phyloP scores from a whole-genome alignment of 1,140 invertebrate genomes.

The Triops longicaudatus region DNA sequence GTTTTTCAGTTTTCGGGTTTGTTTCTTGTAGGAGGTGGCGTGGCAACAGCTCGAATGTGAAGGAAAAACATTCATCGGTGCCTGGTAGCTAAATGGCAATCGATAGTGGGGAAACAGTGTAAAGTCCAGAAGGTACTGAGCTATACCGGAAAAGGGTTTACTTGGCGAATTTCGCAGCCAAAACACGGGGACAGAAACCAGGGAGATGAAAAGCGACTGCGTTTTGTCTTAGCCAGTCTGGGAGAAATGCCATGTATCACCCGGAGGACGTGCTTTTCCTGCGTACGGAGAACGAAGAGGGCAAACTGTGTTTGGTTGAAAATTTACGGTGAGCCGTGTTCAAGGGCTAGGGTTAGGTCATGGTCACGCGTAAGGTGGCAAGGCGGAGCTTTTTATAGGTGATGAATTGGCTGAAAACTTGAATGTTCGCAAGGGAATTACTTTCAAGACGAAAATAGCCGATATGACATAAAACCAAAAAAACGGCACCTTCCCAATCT shows the following conservation, averaged over 20 bases:
- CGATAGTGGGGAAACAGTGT: background rate
- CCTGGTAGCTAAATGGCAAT: conserved; percentile 8
- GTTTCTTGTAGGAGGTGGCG: background rate
- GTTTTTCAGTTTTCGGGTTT: background rate
- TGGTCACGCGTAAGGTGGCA: background rate
- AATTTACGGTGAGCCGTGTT: background rate
- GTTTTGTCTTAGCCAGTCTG: background rate
- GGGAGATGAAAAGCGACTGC: background rate
- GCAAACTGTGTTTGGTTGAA: background rate
- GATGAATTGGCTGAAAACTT: background rate
- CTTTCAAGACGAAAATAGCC: background rate
- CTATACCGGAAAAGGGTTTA: background rate
- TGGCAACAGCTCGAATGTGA: background rate
- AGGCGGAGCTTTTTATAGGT: background rate
- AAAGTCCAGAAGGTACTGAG: background rate
- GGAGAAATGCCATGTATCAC: background rate
- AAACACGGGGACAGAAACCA: background rate
- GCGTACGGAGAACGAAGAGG: background rate
- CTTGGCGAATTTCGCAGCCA: background rate
- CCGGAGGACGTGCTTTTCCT: background rate
- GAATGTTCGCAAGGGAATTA: background rate
- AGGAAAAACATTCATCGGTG: background rate
- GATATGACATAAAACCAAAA: too few relatives aligned
- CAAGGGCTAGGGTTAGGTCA: background rate
- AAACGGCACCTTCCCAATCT: too few relatives aligned